Evolutionary conservation across 2,888 invertebrate genomes (phyloP), one percentile per base, ranked within the genome.

Genomic region (Chrysodeixis includens): DNA sequence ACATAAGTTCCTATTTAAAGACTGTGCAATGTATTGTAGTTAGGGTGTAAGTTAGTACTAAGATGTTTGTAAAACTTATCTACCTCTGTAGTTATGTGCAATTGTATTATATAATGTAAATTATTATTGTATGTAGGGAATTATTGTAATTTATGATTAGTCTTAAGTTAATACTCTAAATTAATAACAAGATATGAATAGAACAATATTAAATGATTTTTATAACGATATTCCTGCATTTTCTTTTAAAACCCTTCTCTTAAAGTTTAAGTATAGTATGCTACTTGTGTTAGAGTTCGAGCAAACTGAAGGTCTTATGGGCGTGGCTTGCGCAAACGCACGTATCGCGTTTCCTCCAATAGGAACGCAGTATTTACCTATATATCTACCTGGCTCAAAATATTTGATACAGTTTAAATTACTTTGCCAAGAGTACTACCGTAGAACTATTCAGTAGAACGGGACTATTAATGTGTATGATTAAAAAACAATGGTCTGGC

Each of bases 311-410:
- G 53, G 46, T 55, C 20, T 16, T 26, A 30, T 32, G 79, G 88
- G 88, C 83, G 88, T 74, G 81, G 84, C 84, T 82, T 89, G 89
- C 88, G 88, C 87, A 82, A 74, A 79, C 85, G 86, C 71, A 68
- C 30, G 57, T 40, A 51, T 56, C 69, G 66, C 59, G 60, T 69
- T 18, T 46, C 32, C 62, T 61, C 71, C 82, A 83, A 82, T 80
- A 65, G 61, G 35, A 57, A 40, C 5, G 1, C n/a, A 60, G 57
- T 18, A 30, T 30, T 10, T n/a, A n/a, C n/a, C n/a, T n/a, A 8
- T 5, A 18, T 22, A 46, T 30, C n/a, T 6, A 52, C 22, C 1
- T n/a, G n/a, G n/a, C n/a, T 26, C 14, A 40, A 35, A 14, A 12
- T 5, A 35, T 35, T 35, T 35, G 14, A 35, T 35, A 35, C 35